phyloP scores from a whole-genome alignment of 35 echinoderm and acorn worm species.

The Stichopus chloronotus region DNA sequence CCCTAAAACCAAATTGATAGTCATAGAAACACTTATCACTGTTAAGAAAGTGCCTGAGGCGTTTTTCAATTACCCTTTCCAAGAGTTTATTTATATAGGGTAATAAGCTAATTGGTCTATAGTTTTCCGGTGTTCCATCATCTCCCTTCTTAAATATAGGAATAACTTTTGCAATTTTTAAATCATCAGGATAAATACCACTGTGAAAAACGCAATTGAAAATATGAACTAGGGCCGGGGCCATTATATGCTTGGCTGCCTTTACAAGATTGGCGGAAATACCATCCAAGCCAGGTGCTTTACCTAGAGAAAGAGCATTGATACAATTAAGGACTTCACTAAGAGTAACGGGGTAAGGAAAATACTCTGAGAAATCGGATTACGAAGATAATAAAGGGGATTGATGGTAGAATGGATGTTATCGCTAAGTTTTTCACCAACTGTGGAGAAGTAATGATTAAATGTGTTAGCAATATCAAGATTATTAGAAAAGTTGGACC shows the following conservation, averaged over 20 bases:
- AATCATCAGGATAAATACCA: slow-evolving; percentile 28
- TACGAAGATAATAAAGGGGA: slow-evolving; percentile 3
- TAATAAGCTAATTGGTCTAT: slow-evolving; percentile 14
- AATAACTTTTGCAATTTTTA: slow-evolving; percentile 30
- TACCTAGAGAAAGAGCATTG: neutral
- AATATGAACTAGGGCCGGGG: neutral
- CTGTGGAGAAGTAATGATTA: neutral
- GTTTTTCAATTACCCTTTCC: slow-evolving; percentile 15
- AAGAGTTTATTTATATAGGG: slow-evolving; percentile 8
- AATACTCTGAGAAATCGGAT: slow-evolving; percentile 13
- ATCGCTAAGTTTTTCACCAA: slow-evolving; percentile 9
- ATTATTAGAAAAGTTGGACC: neutral
- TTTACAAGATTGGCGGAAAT: neutral
- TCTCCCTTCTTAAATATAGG: slow-evolving; percentile 35
- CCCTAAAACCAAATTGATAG: neutral
- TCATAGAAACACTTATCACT: neutral
- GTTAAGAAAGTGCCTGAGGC: slow-evolving; percentile 11
- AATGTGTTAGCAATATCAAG: neutral
- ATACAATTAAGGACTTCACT: slow-evolving; percentile 14
- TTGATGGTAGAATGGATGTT: neutral
- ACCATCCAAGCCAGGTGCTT: slow-evolving; percentile 21
- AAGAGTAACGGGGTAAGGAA: slow-evolving; percentile 5
- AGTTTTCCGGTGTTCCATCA: neutral
- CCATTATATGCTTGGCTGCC: neutral
- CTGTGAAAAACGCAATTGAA: neutral